phyloP scores from a whole-genome alignment of 1,140 invertebrate species.

The Leptestheria dahalacensis region DNA sequence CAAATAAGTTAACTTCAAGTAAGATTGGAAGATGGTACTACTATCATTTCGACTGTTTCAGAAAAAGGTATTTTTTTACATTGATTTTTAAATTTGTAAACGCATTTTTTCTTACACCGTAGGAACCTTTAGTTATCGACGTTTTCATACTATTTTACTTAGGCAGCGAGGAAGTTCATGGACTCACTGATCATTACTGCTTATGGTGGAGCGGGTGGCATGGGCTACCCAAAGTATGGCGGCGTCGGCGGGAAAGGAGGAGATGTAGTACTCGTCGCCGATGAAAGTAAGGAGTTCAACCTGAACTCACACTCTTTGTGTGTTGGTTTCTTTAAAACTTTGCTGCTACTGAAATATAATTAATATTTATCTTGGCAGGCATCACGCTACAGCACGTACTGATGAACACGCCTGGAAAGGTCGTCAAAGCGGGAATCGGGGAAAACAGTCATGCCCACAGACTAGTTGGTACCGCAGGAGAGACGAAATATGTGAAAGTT shows the following conservation, averaged over 20 bases:
- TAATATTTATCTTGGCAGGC: slow-evolving; percentile 16
- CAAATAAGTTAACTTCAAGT: too few species aligned
- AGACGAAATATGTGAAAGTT: slow-evolving; percentile 50
- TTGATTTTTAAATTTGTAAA: too few species aligned
- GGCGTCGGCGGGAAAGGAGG: slow-evolving; percentile 76
- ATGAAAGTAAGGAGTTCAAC: slow-evolving; percentile 39
- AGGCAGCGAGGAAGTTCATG: slow-evolving; percentile 35
- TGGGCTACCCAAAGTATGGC: slow-evolving; percentile 58
- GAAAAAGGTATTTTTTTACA: too few species aligned
- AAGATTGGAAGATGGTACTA: too few species aligned
- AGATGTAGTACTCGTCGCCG: slow-evolving; percentile 52
- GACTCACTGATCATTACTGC: slow-evolving; percentile 56
- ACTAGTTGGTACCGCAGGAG: slow-evolving; percentile 55
- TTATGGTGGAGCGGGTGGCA: slow-evolving; percentile 56
- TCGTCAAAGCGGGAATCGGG: slow-evolving; percentile 45
- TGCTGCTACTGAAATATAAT: not conserved
- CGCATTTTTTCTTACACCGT: too few species aligned
- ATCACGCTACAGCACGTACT: slow-evolving; percentile 40
- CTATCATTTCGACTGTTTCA: too few species aligned
- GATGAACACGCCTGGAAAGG: slow-evolving; percentile 36
- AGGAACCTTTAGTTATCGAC: not conserved
- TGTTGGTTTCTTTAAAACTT: not conserved
- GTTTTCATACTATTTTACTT: not conserved
- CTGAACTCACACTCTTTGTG: not conserved
- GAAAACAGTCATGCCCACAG: slow-evolving; percentile 50